Percentiles rank a stretch among this genome's conserved stretches.
Evolutionary conservation across 2,888 invertebrate species (phyloP).

Genomic region (Campopleginae sp.): DNA sequence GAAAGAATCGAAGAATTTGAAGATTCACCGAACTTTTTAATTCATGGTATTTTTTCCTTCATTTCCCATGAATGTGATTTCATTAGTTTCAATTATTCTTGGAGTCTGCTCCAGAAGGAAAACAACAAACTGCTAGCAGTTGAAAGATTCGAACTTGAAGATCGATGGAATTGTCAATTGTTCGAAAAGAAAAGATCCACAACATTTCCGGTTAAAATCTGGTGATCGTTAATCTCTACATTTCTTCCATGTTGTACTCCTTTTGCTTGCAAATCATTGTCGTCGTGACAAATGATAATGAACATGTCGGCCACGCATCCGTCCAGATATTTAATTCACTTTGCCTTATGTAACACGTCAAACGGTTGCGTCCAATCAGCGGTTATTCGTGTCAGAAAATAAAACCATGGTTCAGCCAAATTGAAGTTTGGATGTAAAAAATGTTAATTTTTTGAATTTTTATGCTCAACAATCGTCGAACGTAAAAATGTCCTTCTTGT

Average conservation of each 20-base stretch:
- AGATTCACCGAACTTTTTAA: no score
- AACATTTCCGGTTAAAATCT: slow-evolving; percentile 37
- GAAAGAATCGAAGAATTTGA: no score
- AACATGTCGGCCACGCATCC: slow-evolving; percentile 52
- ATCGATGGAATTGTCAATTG: slow-evolving; percentile 14
- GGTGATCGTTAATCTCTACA: slow-evolving; percentile 12
- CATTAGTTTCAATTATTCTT: background rate
- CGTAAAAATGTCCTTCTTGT: no score
- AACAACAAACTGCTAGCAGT: no score
- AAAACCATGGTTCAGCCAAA: background rate
- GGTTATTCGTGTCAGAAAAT: background rate
- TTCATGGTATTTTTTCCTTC: background rate
- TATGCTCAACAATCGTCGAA: no score
- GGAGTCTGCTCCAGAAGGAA: background rate
- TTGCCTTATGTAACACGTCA: slow-evolving; percentile 14
- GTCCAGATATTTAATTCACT: slow-evolving; percentile 43
- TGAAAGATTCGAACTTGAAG: background rate
- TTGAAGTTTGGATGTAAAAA: background rate
- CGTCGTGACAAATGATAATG: slow-evolving; percentile 46
- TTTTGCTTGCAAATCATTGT: slow-evolving; percentile 37
- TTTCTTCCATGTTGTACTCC: slow-evolving; percentile 33
- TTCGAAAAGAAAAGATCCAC: slow-evolving; percentile 45
- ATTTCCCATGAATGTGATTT: background rate
- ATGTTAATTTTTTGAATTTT: no score
- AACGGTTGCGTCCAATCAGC: slow-evolving; percentile 38